Evolutionary conservation across 2,113 vertebrate species (phyloP), one percentile per base, ranked within the genome.

Genomic region (Channa argus): DNA sequence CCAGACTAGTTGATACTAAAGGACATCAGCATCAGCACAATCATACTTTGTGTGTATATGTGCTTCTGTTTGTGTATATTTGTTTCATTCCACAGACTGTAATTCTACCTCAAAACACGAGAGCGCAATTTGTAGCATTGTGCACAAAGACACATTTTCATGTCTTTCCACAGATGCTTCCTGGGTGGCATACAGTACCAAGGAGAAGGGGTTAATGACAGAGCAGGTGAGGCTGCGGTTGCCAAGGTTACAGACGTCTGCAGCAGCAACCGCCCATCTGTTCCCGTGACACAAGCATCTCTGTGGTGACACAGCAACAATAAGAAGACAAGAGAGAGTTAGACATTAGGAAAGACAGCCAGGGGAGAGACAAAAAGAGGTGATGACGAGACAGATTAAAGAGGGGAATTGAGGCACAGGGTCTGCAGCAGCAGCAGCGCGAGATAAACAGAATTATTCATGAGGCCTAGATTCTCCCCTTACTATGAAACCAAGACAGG

Each of bases 391-490:
- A 79, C 37, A 52, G 82, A 76, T 66, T 76, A 69, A 84, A 79
- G 54, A 43, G 63, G 34, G 36, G 37, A 58, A 60, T 36, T 58
- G 63, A 77, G 71, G 80, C 6, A 38, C 71, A 8, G 56, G 79
- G 71, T 73, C 82, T 77, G 82, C 75, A 82, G 81, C 15, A 15
- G 62, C 50, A 76, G 77, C 80, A 88, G 77, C 0, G 53, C 69
- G 51, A 84, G 78, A 88, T 90, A 49, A 91, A 88, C 70, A 84
- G 91, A 91, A 92, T 93, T 84, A 92, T 93, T 90, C 88, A 93
- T 90, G 78, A 88, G 80, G 70, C 74, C 84, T 77, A 71, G 79
- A 85, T 83, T 86, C 80, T 83, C 79, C 65, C 75, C 84, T 82
- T 79, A 83, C 85, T 74, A 61, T 63, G 79, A 75, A 81, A 81